Base-by-base conservation (phyloP, 2,797 vertebrate genomes). In the Tenualosa thibaudeaui region DNA sequence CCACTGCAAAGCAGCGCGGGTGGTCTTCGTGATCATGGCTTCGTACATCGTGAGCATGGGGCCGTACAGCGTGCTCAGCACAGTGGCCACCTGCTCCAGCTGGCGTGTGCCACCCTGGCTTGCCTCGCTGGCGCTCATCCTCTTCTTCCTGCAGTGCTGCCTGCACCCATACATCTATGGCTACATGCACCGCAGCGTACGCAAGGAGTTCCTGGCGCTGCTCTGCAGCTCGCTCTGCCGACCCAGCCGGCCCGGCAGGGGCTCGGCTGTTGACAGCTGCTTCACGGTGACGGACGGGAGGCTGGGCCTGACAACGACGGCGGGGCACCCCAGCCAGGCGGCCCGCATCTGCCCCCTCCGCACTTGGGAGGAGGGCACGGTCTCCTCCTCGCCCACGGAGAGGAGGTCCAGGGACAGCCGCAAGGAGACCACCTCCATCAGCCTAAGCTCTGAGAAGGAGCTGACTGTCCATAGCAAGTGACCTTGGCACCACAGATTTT, bases 91-190 rank as follows among this genome's bases (percentile, higher is more conserved):
- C 86, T 94, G 90, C 87, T 91, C 92, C 43, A 91, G 92, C 22
- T 90, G 93, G 49, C 87, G 92, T 0, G 92, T 96, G 0, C 96
- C 96, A 0, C 92, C 94, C 58, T 97, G 97, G 96, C 85, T 97
- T 85, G 93, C 93, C 90, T 96, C 96, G 19, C 85, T 95, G 37
- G 94, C 97, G 24, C 95, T 97, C 12, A 94, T 97, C 85, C 96
- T 98, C 86, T 97, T 97, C 91, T 97, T 97, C 87, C 90, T 97
- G 87, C 96, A 97, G 94, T 97, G 96, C 89, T 97, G 96, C 91
- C 93, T 97, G 22, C 96, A 97, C 87, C 97, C 97, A 0, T 97
- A 97, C 89, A 95, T 97, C 89, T 97, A 97, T 2, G 96, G 97
- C 24, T 98, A 97, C 95, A 97, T 97, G 96, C 96, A 97, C 89